Evolutionary conservation across 2,888 invertebrate species (phyloP).

Genomic region (Seira musarum): DNA sequence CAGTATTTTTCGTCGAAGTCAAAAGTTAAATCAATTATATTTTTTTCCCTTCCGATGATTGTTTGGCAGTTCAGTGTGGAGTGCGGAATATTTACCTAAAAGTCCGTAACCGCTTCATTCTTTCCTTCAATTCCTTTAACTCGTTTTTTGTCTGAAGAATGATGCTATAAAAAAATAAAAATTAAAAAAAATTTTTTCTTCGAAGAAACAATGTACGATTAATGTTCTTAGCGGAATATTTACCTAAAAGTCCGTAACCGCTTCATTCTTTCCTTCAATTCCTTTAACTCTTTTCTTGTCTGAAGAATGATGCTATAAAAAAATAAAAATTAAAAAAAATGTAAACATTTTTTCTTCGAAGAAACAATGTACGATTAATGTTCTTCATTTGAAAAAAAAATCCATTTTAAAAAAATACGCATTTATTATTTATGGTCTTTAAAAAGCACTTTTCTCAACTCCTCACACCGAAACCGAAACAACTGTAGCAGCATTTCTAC

Average conservation of each 20-base stretch:
- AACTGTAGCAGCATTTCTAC: too few relatives aligned
- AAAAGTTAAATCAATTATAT: background rate
- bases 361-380: constrained; percentile 15
- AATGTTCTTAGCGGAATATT: background rate
- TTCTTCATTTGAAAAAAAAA: constrained; percentile 1
- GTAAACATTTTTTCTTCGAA: background rate
- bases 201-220: background rate
- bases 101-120: background rate
- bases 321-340: constrained; percentile 2
- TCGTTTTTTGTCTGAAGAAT: background rate
- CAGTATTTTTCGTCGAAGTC: too few relatives aligned
- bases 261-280: background rate
- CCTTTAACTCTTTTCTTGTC: background rate
- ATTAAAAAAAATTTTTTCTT: constrained; percentile 1
- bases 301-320: background rate
- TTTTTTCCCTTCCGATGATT: background rate
- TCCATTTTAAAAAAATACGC: background rate
- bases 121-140: background rate
- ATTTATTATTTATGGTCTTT: background rate
- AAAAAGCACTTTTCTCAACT: background rate
- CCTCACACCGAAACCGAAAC: too few relatives aligned
- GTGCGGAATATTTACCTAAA: background rate
- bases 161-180: background rate
- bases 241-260: constrained; percentile 1
- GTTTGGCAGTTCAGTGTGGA: background rate